Evolutionary conservation across 2,113 vertebrate genomes (phyloP).

Genomic region (Cottus gobio): DNA sequence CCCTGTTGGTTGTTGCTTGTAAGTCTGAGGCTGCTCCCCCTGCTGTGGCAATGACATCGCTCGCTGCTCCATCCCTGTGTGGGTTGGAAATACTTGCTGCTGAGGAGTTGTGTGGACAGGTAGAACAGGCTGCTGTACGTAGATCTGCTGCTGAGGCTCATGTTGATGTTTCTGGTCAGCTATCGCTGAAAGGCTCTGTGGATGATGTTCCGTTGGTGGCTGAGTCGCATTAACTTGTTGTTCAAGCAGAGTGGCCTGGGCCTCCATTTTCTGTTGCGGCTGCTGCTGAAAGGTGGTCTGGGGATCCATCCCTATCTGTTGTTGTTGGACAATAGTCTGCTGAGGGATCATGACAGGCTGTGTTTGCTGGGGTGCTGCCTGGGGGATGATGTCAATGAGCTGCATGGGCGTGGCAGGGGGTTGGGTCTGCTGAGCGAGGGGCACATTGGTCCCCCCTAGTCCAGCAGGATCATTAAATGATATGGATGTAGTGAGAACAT

Average conservation of each 20-base stretch:
- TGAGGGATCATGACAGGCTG: conserved; percentile 73
- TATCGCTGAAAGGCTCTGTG: conserved; percentile 65
- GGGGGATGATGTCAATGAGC: conserved; percentile 76
- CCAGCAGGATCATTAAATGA: conserved; percentile 76
- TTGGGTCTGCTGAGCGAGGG: conserved; percentile 76
- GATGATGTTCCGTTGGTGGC: conserved; percentile 66
- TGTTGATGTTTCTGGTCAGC: conserved; percentile 64
- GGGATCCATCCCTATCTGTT: conserved; percentile 76
- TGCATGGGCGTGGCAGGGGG: conserved; percentile 75
- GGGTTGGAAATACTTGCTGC: conserved; percentile 59
- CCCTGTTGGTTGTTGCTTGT: conserved; percentile 52
- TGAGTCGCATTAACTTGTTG: conserved; percentile 66
- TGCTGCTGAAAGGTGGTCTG: conserved; percentile 75
- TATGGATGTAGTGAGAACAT: conserved; percentile 74
- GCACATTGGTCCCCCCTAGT: conserved; percentile 63
- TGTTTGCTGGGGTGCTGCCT: conserved; percentile 74
- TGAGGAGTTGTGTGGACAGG: conserved; percentile 61
- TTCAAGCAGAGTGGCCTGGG: conserved; percentile 71
- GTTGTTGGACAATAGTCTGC: conserved; percentile 79
- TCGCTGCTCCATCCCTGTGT: conserved; percentile 69
- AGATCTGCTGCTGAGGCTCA: conserved; percentile 73
- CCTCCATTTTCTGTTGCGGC: conserved; percentile 72
- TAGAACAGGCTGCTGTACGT: conserved; percentile 51
- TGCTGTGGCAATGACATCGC: conserved; percentile 57
- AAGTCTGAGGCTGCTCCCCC: conserved; percentile 61